Evolutionary conservation across 2,888 invertebrate species (phyloP), one percentile per base, ranked within the genome.

Genomic region (Cheilosia urbana): DNA sequence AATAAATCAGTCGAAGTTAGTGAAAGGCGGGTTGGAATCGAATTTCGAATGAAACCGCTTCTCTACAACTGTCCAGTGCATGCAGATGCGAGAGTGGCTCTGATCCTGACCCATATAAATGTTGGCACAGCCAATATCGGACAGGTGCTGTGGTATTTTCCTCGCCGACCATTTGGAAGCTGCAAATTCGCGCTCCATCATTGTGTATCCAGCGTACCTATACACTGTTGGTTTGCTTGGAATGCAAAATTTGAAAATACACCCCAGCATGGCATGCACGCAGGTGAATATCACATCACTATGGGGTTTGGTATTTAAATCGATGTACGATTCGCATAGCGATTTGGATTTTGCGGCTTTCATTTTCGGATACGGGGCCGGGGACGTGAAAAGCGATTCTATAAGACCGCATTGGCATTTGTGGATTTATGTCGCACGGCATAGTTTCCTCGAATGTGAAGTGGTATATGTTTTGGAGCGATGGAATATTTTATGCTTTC

Each of bases 1-100:
- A 76, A 66, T 66, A 76, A 76, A 76, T 76, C 49, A 76, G 65
- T 57, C 58, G 30, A 58, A 47, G 58, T 66, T 45, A 49, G 68
- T 40, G 47, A 30, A 58, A 37, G 7, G 11, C 21, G 11, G 17
- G 2, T 2, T 6, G 27, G 13, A 63, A 45, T 19, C 13, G 30
- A 30, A 17, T 47, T 17, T 30, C 19, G 7, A 34, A 30, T 7
- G 9, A 17, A 9, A 19, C 7, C 45, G 45, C n/a, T 17, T 17
- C 17, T 45, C 17, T n/a, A 17, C 4, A 17, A 47, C n/a, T 45
- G 42, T 45, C 47, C 19, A 19, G 4, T 47, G 47, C 47, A 19
- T 15, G 24, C 24, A 15, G 24, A 24, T n/a, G 15, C 2, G 15
- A 15, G n/a, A 42, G 42, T 6, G 4, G 6, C 9, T n/a, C 17